Conservation (phyloP, 2,888 invertebrate species). For the Eledona agricola region DNA sequence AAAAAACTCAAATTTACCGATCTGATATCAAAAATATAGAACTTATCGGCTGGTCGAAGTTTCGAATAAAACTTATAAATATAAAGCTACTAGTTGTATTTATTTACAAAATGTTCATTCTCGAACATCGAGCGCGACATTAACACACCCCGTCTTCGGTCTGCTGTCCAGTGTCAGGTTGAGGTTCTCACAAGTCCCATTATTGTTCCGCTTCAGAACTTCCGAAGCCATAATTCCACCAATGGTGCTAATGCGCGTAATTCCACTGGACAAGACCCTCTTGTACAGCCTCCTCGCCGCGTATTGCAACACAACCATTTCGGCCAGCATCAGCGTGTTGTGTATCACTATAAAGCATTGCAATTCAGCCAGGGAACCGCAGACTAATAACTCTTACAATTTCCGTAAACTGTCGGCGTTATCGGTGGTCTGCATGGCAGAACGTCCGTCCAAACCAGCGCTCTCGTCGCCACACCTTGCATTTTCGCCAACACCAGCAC, state of each 20-base stretch:
- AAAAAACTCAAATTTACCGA: too few species aligned
- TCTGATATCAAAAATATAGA: too few species aligned
- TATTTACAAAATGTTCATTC: conserved; percentile 22
- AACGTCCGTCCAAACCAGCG: conserved; percentile 65
- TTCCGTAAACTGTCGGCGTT: conserved; percentile 72
- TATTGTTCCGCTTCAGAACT: conserved; percentile 35
- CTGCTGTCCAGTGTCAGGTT: conserved; percentile 19
- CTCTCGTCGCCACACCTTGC: conserved; percentile 70
- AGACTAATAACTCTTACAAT: conserved; percentile 65
- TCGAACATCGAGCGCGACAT: conserved; percentile 24
- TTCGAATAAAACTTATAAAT: too few species aligned
- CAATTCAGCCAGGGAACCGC: not conserved
- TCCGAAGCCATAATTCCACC: conserved; percentile 41
- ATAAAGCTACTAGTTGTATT: too few species aligned
- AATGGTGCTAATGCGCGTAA: conserved; percentile 41
- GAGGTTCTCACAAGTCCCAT: conserved; percentile 26
- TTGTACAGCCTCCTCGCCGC: conserved; percentile 72
- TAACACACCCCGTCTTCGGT: conserved; percentile 21
- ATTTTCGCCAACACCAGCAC: conserved; percentile 74
- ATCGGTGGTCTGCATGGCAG: conserved; percentile 73
- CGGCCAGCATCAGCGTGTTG: conserved; percentile 72
- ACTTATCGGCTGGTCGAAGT: too few species aligned
- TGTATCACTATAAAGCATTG: conserved; percentile 77
- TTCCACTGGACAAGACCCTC: conserved; percentile 55
- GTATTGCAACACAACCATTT: conserved; percentile 73